Base-by-base conservation (phyloP, 2,888 invertebrate genomes). In the Caenorhabditis panamensis region DNA sequence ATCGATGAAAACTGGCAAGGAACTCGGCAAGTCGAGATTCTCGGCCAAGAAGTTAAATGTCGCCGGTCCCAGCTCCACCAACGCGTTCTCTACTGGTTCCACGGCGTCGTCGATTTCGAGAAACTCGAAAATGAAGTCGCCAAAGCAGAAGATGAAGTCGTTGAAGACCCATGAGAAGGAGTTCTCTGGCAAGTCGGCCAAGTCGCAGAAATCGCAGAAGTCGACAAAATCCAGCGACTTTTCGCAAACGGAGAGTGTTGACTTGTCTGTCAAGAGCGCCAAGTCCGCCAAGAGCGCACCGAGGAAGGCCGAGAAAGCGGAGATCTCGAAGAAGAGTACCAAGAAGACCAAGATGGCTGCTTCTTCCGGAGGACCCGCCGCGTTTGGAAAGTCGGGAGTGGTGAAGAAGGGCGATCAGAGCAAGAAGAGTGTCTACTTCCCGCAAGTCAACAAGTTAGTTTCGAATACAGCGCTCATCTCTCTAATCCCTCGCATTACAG, bases 391-490 rank as follows among this genome's bases (percentile, higher is more conserved):
- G 13, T 63, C 63, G 18, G 58, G 47, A 72, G 56, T 63, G 9
- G 37, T 56, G 2, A 72, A 59, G 18, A 64, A 66, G 24, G 64
- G 56, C 1, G 64, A 64, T 18, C 11, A 61, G 28, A 53, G 13
- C 28, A 36, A 56, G 3, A 16, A 36, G 11, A 63, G 64, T 36
- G 53, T 58, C 36, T 72, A 72, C 20, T 64, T 72, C 18, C 72
- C 73, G 2, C 51, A 51, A 41, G 59, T 66, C 41, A 37, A 24
- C 51, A 59, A 54, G 68, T 68, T 22, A 68, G 68, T 59, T 18
- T 2, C 1, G 11, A 13, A 9, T 8, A 3, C 41, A 16, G 5
- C 31, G 5, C 31, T 6, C 9, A 31, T 9, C 9, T n/a, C n/a
- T 31, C 31, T 31, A 6, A 4, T 9, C 9, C 9, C 31, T 9